Base-by-base conservation (phyloP, 2,888 invertebrate species). In the Andrena haemorrhoa region DNA sequence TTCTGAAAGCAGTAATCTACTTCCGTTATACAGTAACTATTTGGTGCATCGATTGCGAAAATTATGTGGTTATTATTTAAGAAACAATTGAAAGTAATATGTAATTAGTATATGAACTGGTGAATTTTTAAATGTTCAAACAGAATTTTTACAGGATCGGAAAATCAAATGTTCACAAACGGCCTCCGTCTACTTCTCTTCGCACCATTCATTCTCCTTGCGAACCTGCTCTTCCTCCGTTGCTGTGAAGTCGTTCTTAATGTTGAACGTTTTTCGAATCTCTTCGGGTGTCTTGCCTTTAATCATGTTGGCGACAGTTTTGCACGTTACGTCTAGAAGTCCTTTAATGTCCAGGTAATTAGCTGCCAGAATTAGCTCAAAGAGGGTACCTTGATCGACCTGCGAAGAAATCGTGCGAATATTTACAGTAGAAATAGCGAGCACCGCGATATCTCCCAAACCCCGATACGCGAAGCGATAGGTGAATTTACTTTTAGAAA, bases 191-290 rank as follows among this genome's bases (percentile, higher is more conserved):
- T 95, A 98, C 94, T 98, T 97, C 90, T 98, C 98, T 94, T 98
- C 98, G 93, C 98, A 98, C 98, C 98, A 98, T 92, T 98, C 98
- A 94, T 98, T 98, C 93, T 98, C 98, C 93, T 98, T 98, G 91
- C 98, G 97, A n/a, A 99, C 98, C 94, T 99, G 99, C 90, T 99
- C 99, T 94, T 99, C 99, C 93, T 99, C 99, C 51, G 98, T 97
- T 2, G 98, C 97, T 7, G 98, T 97, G 90, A 99, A 99, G 93
- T 99, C 99, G 94, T 98, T 99, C 94, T 98, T 98, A 83, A 99
- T 99, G 93, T 98, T 98, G 93, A 99, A 99, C 0, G 98, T 98
- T 93, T 98, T 98, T 10, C 99, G 96, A 83, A 99, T 99, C 93
- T 99, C 99, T 91, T 99, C 98, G 0, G 98, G 98, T n/a, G 98